phyloP scores from a whole-genome alignment of 2,888 invertebrate species.

The Abrostola tripartita region DNA sequence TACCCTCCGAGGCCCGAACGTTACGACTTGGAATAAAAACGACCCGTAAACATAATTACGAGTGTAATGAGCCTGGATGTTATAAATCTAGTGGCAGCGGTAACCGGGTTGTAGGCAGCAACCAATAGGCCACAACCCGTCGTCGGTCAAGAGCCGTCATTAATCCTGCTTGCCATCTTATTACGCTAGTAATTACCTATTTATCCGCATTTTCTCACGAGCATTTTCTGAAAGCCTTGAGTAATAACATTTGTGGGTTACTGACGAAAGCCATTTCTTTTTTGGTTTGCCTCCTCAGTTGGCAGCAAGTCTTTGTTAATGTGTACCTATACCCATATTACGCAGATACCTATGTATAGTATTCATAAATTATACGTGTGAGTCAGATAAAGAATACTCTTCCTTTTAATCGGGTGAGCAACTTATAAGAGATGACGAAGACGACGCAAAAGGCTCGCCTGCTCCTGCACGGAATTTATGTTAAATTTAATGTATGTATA shows the following conservation, averaged over 20 bases:
- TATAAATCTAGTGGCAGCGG: constrained; percentile 71
- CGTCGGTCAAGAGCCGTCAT: constrained; percentile 60
- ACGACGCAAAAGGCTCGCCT: no score
- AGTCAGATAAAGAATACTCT: no score
- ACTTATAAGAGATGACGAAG: no score
- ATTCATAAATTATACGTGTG: background rate
- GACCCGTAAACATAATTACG: constrained; percentile 76
- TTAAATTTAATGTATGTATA: no score
- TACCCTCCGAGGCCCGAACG: constrained; percentile 49
- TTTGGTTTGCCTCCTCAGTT: constrained; percentile 39
- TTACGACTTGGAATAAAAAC: constrained; percentile 66
- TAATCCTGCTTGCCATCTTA: constrained; percentile 70
- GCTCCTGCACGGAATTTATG: no score
- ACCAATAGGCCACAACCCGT: constrained; percentile 47
- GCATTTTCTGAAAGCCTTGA: constrained; percentile 54
- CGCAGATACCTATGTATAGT: background rate
- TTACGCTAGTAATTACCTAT: constrained; percentile 75
- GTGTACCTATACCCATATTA: background rate
- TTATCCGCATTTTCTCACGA: constrained; percentile 67
- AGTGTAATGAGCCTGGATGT: constrained; percentile 73
- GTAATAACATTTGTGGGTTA: constrained; percentile 49
- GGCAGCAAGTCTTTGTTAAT: background rate
- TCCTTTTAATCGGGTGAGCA: no score
- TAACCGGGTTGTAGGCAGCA: constrained; percentile 40
- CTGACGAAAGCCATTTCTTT: constrained; percentile 50